phyloP scores from a whole-genome alignment of 2,888 invertebrate species.

The Caenorhabditis panamensis region DNA sequence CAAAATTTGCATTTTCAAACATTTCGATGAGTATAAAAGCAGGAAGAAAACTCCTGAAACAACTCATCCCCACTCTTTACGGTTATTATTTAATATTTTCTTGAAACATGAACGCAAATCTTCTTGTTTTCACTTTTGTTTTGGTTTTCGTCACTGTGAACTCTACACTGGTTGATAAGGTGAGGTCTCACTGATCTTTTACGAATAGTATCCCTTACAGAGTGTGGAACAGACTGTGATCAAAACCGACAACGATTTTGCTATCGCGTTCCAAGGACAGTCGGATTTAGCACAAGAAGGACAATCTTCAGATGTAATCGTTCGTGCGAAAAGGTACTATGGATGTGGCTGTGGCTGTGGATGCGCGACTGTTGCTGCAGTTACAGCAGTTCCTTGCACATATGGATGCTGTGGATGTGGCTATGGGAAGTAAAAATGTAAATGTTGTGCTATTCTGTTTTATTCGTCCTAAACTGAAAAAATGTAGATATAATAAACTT shows the following conservation, averaged over 20 bases:
- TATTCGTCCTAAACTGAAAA: not conserved
- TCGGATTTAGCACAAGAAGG: slow-evolving; percentile 22
- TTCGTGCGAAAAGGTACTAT: slow-evolving; percentile 44
- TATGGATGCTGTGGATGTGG: slow-evolving; percentile 49
- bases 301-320: slow-evolving; percentile 25
- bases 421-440: slow-evolving; percentile 24
- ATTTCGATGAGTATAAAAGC: slow-evolving; percentile 10
- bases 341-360: slow-evolving; percentile 48
- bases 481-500: not conserved
- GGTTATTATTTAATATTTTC: too few relatives aligned
- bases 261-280: slow-evolving; percentile 1
- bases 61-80: too few relatives aligned
- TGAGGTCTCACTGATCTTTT: too few relatives aligned
- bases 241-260: not conserved
- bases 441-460: not conserved
- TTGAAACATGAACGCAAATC: too few relatives aligned
- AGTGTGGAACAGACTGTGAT: too few relatives aligned
- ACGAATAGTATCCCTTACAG: too few relatives aligned
- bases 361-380: slow-evolving; percentile 37
- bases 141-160: not conserved
- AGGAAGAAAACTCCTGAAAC: not conserved
- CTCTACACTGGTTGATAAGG: not conserved
- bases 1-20: slow-evolving; percentile 18
- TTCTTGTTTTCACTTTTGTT: not conserved
- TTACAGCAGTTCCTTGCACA: slow-evolving; percentile 17